A percentile compares a stretch with the other conserved stretches of the same genome.
These are phyloP conservation scores for Enteromius afrohamiltoni DNA, from an alignment of 2,797 vertebrate species.

Conservation along the genomic window DNA sequence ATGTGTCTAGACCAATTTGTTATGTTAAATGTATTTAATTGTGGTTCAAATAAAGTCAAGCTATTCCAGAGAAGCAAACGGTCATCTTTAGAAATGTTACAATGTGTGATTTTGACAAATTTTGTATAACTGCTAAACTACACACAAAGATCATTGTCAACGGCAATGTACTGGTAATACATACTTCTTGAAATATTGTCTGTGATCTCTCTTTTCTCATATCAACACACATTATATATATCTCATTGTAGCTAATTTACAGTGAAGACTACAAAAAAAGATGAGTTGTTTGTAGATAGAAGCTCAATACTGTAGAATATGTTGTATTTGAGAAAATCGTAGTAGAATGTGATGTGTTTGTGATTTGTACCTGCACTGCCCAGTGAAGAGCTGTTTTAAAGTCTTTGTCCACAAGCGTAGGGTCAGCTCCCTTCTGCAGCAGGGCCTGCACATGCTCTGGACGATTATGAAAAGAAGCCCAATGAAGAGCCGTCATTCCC, in stretches of 20 bases:
- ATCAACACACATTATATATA: background rate
- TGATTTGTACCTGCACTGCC: slow-evolving; percentile 83
- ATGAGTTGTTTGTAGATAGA: too few relatives aligned
- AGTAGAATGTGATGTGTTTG: background rate
- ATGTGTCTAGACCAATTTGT: background rate
- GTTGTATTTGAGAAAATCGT: background rate
- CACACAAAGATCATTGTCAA: background rate
- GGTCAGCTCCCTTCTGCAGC: slow-evolving; percentile 85
- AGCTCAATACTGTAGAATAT: too few relatives aligned
- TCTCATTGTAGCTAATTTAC: too few relatives aligned
- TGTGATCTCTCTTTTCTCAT: background rate
- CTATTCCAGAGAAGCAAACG: background rate
- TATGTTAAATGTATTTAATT: background rate
- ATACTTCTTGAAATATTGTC: too few relatives aligned
- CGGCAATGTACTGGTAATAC: too few relatives aligned
- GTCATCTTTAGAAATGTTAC: background rate
- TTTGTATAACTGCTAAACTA: background rate
- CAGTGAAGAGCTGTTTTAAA: slow-evolving; percentile 89
- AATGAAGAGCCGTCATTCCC: slow-evolving; percentile 90
- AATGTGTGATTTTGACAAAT: background rate
- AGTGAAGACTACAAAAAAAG: background rate
- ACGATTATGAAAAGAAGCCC: slow-evolving; percentile 88
- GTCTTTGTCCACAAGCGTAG: slow-evolving; percentile 87
- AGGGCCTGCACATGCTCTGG: slow-evolving; percentile 84
- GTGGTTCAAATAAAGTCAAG: background rate